Conservation (phyloP, 2,113 vertebrate species). For the Apteryx owenii region DNA sequence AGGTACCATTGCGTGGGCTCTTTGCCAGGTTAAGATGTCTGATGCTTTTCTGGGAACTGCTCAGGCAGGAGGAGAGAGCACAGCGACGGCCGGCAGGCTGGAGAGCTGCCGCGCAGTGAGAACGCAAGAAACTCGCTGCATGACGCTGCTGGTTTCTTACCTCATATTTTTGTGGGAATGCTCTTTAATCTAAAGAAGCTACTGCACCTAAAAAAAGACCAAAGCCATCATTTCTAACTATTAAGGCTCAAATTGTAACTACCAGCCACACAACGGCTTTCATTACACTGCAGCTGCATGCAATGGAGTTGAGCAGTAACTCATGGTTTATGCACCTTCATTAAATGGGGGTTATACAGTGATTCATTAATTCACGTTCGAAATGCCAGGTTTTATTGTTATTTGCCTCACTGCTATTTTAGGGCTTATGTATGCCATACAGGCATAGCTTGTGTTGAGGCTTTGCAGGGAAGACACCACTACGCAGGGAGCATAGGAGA, state of each 20-base stretch:
- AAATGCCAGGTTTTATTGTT: slow-evolving; percentile 71
- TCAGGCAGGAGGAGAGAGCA: background rate
- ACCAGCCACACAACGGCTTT: slow-evolving; percentile 46
- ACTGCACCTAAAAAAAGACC: slow-evolving; percentile 28
- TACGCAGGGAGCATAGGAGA: background rate
- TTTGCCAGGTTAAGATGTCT: background rate
- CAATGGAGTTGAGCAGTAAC: slow-evolving; percentile 66
- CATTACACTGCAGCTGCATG: slow-evolving; percentile 44
- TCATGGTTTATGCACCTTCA: slow-evolving; percentile 63
- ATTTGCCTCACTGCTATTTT: slow-evolving; percentile 61
- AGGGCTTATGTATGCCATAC: slow-evolving; percentile 13
- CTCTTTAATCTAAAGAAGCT: slow-evolving; percentile 57
- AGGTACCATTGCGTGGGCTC: background rate
- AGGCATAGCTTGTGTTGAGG: background rate
- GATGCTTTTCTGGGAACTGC: background rate
- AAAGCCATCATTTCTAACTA: slow-evolving; percentile 44
- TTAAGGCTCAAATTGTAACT: slow-evolving; percentile 59
- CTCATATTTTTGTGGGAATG: background rate
- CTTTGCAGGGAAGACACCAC: background rate
- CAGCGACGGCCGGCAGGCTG: background rate
- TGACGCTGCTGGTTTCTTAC: background rate
- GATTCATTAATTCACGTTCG: slow-evolving; percentile 62
- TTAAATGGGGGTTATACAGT: slow-evolving; percentile 56
- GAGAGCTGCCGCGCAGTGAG: background rate
- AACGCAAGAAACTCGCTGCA: background rate